Conservation (phyloP, 2,888 invertebrate species). For the Alitta virens region DNA sequence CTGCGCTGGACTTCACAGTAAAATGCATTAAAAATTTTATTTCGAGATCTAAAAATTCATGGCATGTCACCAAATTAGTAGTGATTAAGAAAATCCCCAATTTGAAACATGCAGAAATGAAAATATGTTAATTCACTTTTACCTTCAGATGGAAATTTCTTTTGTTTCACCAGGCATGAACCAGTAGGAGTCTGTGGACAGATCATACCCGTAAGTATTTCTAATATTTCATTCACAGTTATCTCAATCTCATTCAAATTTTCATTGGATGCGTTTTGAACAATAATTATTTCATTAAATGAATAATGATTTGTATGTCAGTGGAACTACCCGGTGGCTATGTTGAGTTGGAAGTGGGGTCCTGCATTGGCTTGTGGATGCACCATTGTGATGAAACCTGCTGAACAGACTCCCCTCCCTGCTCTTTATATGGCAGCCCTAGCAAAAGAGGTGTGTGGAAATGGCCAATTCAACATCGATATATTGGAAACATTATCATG, state of each 20-base stretch:
- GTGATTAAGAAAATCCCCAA: no score
- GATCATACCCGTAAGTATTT: constrained; percentile 58
- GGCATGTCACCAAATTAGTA: no score
- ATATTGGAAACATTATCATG: no score
- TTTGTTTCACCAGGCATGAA: constrained; percentile 71
- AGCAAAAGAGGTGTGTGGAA: constrained; percentile 25
- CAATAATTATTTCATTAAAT: no score
- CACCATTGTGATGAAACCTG: constrained; percentile 29
- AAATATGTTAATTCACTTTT: constrained; percentile 5
- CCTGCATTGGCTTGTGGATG: constrained; percentile 28
- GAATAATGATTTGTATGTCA: no score
- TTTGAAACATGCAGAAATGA: background rate
- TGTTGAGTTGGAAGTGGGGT: constrained; percentile 30
- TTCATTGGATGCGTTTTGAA: no score
- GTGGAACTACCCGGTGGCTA: constrained; percentile 46
- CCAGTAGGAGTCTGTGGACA: constrained; percentile 68
- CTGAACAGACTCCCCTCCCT: constrained; percentile 29
- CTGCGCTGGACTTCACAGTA: no score
- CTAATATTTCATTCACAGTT: no score
- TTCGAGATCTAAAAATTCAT: no score
- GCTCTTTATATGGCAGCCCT: constrained; percentile 26
- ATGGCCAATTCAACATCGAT: no score
- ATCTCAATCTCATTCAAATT: no score
- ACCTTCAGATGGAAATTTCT: constrained; percentile 67
- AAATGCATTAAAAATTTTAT: no score